Evolutionary conservation across 2,888 invertebrate genomes (phyloP), one percentile per base, ranked within the genome.

Genomic region (Geophilus truncorum): DNA sequence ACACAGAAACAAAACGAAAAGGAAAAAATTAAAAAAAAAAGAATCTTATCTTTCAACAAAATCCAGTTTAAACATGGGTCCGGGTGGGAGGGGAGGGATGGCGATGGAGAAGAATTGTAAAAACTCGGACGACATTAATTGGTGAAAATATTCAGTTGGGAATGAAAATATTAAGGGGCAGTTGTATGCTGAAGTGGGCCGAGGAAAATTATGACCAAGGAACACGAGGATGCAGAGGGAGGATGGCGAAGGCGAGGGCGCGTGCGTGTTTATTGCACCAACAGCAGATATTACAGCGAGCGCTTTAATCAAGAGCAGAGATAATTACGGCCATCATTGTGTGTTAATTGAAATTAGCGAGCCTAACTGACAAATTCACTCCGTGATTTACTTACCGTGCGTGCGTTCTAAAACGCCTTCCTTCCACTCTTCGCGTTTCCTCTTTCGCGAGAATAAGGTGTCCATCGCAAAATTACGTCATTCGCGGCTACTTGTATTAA

Each of bases 311-410:
- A 79, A 51, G 51, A 51, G 45, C 34, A 40, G 51, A 79, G 79
- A 51, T 79, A 79, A 79, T 79, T 79, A 79, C 79, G 45, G 79
- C 79, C 79, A 79, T 79, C 51, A 79, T 79, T 79, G 79, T 79
- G 79, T 51, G 79, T 79, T 79, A 79, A 79, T 79, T 79, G 79
- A 79, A 79, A 79, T 79, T 79, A 79, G 79, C 79, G 79, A 79
- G 40, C 45, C 79, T 79, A 51, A 51, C 40, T 79, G 79, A 79
- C 79, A 79, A 79, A 79, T 79, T 79, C 79, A 28, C 30, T 51
- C 45, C 18, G 79, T 79, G 79, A 79, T 79, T 79, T 79, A 79
- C 79, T 79, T 25, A 25, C 79, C 30, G 45, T 25, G 51, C 79
- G 40, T 36, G 76, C 32, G 30, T 15, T 75, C 30, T 32, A 28